Base-by-base conservation (phyloP, 2,797 vertebrate genomes). In the Sebastes itinus region DNA sequence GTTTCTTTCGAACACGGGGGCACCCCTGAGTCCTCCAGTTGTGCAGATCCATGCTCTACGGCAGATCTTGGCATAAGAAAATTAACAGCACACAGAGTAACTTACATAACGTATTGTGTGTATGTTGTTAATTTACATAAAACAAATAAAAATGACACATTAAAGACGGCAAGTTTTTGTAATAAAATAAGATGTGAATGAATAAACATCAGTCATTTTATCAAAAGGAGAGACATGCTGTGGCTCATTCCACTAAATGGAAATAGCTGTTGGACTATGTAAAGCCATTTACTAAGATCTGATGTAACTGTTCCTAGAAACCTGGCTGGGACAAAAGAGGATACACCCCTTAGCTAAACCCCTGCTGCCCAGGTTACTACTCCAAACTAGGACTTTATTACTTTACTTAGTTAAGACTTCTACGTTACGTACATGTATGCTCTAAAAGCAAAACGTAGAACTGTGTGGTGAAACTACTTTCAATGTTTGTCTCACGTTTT, bases 251-350 rank as follows among this genome's bases (percentile, higher is more conserved):
- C 33, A 30, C 7, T 22, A 6, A 32, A 38, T 33, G 13, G n/a
- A 59, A 62, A 35, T 38, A 33, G 54, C 38, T 35, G 30, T 8
- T 38, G 59, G 70, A 49, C 38, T 20, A 7, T 63, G n/a, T 54
- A 67, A 61, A 11, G 13, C 32, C 10, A 20, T 35, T 55, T 11
- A 35, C 11, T 13, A 20, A 38, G 10, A 63, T 66, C 30, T 72
- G 55, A 82, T 67, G 46, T 23, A 65, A 81, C 63, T 58, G n/a
- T 56, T 74, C 18, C 18, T 8, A 10, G 52, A 54, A 54, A n/a
- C n/a, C 52, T 54, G 52, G n/a, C n/a, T n/a, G 0, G 20, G 52
- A 22, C 10, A 30, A 52, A 32, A 61, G 7, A 52, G 13, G 28
- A 11, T 23, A 18, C 4, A 4, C 23, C 4, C 7, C 14, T 9